Evolutionary conservation across 2,113 vertebrate species (phyloP), one percentile per base, ranked within the genome.

Genomic region (Entomyzon cyanotis): DNA sequence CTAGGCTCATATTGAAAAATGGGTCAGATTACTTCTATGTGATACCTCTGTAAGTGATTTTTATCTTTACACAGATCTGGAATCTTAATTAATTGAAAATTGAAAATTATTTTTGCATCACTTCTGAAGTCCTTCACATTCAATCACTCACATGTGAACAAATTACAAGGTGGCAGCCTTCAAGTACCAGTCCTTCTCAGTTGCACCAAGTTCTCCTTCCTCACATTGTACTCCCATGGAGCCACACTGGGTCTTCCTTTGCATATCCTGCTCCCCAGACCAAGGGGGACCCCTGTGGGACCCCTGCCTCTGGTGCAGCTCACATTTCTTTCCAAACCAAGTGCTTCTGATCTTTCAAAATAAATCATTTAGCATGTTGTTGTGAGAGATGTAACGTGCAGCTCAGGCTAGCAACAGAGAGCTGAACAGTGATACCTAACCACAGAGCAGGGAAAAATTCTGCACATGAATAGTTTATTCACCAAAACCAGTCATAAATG

Each of bases 381-480:
- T 89, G 73, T 60, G 68, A 81, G 84, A 86, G 88, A 94, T 75
- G 88, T 74, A 87, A 84, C 1, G 2, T 27, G 27, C 82, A 56
- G 71, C 33, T 86, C 82, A 70, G 92, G 71, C 59, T 50, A 53
- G 62, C 74, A 80, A 42, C 1, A 62, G n/a, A 85, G 46, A 86
- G 64, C 8, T 55, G 75, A 93, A n/a, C 44, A 60, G 84, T 30
- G 74, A 91, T 79, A 87, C 35, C 52, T 52, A 67, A 93, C 83
- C 89, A 82, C 15, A 11, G 83, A 78, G 65, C 11, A 3, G 77
- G 55, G 56, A 62, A 41, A 93, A 87, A 59, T 15, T 39, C 93
- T 78, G 47, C 84, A 55, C 73, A 53, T 89, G 84, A 96, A 96
- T 82, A 82, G 69, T 91, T 95, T 91, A 95, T 94, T 94, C 91